Conservation (phyloP, 2,888 invertebrate genomes). For the Synanthedon formicaeformis region DNA sequence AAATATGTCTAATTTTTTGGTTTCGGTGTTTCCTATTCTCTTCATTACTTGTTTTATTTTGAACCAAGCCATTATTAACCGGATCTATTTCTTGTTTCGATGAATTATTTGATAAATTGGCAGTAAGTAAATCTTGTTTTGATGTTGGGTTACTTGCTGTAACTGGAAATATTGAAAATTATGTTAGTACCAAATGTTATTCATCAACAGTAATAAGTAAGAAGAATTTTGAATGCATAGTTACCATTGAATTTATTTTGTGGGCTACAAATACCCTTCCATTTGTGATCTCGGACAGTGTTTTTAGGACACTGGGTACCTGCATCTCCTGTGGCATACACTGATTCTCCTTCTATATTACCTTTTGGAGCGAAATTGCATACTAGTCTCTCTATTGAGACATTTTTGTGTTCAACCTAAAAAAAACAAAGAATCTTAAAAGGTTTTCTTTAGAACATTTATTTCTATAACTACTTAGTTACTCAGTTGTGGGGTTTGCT, state of each 20-base stretch:
- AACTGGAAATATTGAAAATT: background rate
- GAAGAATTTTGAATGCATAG: too few species aligned
- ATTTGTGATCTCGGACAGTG: constrained; percentile 23
- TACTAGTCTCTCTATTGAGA: constrained; percentile 39
- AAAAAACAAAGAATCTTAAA: constrained; percentile 8
- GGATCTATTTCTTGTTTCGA: constrained; percentile 37
- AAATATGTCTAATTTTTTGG: constrained; percentile 36
- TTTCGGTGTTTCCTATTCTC: constrained; percentile 20
- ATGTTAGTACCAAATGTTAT: background rate
- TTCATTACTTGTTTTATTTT: constrained; percentile 18
- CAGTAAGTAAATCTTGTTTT: constrained; percentile 26
- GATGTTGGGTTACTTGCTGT: background rate
- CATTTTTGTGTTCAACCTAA: constrained; percentile 21
- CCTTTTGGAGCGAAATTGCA: constrained; percentile 57
- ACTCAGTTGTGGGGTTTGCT: too few species aligned
- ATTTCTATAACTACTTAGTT: background rate
- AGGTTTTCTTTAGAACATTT: background rate
- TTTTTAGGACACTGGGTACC: constrained; percentile 39
- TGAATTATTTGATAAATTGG: constrained; percentile 40
- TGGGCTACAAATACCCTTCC: constrained; percentile 28
- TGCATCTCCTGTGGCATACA: constrained; percentile 46
- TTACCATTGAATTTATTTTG: background rate
- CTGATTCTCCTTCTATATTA: constrained; percentile 38
- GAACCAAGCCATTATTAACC: constrained; percentile 28
- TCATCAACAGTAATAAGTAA: background rate